Percentiles rank a stretch among this genome's conserved stretches.
Conservation (phyloP, 2,888 invertebrate genomes). For the Drosophila kokeensis region DNA sequence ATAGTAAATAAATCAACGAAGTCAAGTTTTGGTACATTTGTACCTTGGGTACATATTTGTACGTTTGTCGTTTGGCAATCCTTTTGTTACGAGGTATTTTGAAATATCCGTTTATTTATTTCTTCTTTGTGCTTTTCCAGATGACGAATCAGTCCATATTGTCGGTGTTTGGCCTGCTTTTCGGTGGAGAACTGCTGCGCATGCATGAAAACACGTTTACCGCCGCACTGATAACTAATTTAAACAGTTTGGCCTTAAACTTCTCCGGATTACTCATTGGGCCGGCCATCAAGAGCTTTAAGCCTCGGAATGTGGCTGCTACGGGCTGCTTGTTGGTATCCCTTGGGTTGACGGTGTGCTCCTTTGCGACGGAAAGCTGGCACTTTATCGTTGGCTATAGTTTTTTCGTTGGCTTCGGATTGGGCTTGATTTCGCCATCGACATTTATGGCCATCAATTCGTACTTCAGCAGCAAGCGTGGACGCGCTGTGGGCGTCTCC, state of each 20-base stretch:
- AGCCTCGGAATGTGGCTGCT: constrained; percentile 86
- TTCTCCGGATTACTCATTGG: constrained; percentile 89
- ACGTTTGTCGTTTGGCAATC: neutral
- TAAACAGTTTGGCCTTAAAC: constrained; percentile 86
- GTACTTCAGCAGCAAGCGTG: constrained; percentile 89
- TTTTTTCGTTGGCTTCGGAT: constrained; percentile 87
- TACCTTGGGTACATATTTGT: neutral
- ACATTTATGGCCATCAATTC: constrained; percentile 90
- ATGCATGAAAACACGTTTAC: constrained; percentile 89
- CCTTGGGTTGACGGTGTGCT: constrained; percentile 86
- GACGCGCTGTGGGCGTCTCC: constrained; percentile 90
- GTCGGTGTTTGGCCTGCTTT: constrained; percentile 89
- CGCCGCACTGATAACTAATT: constrained; percentile 89
- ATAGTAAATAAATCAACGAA: neutral
- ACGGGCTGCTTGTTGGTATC: constrained; percentile 86
- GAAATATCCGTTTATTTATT: neutral
- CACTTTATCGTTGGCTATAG: constrained; percentile 87
- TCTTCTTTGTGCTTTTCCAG: constrained; percentile 78
- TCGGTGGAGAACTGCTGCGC: constrained; percentile 88
- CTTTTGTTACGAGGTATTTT: no score
- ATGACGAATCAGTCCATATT: constrained; percentile 90
- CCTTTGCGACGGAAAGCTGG: constrained; percentile 86
- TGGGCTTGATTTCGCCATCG: constrained; percentile 90
- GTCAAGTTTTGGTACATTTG: neutral
- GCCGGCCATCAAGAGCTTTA: constrained; percentile 87